Percentiles rank a stretch among this genome's conserved stretches.
Conservation (phyloP, 2,888 invertebrate species). For the Ectobius pallidus region DNA sequence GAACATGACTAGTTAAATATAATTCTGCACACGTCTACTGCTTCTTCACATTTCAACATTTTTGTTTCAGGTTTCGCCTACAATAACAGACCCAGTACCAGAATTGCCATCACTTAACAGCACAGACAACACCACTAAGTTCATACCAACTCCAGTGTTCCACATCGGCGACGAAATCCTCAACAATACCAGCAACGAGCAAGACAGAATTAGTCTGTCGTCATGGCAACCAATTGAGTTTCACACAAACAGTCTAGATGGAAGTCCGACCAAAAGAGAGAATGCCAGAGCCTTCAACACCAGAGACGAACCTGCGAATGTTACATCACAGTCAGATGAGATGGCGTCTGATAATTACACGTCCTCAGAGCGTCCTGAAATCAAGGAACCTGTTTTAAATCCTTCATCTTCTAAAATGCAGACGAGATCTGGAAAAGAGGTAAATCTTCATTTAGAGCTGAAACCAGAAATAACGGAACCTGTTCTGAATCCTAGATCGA, state of each 20-base stretch:
- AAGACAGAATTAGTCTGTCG: conserved; percentile 38
- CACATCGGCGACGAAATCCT: conserved; percentile 54
- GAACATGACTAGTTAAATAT: too few species aligned
- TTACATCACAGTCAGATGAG: too few species aligned
- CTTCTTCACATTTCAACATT: too few species aligned
- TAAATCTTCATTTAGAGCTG: not conserved
- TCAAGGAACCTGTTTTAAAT: conserved; percentile 39
- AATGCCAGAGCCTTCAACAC: conserved; percentile 39
- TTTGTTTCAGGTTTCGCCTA: too few species aligned
- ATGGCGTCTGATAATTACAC: not conserved
- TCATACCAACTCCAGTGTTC: conserved; percentile 54
- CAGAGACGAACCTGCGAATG: too few species aligned
- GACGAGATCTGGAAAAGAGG: not conserved
- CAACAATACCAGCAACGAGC: conserved; percentile 45
- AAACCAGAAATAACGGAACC: conserved; percentile 74
- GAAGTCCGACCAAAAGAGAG: not conserved
- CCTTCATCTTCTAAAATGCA: not conserved
- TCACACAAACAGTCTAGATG: conserved; percentile 37
- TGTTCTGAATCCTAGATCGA: conserved; percentile 62
- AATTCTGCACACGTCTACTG: too few species aligned
- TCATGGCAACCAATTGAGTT: conserved; percentile 30
- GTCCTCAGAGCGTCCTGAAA: conserved; percentile 27
- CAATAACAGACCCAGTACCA: too few species aligned
- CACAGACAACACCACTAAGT: conserved; percentile 40
- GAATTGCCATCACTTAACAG: not conserved